Evolutionary conservation across 2,888 invertebrate species (phyloP), one percentile per base, ranked within the genome.

Genomic region (Tachina lurida): DNA sequence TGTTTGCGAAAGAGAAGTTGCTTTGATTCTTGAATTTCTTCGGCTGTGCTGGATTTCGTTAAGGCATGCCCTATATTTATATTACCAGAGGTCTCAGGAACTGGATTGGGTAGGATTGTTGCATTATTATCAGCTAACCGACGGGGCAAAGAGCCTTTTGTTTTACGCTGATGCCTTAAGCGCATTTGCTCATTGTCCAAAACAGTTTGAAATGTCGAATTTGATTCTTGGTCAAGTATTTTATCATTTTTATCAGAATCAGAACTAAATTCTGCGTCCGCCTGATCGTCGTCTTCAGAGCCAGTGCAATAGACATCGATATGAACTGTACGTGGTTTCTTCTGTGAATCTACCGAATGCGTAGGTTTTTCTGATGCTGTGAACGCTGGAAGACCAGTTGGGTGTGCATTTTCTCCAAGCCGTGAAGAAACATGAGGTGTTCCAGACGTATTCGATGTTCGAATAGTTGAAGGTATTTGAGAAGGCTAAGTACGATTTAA

Each of bases 261-360:
- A 10, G 90, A 89, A 19, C 89, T 88, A 13, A 84, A 67, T 56
- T 91, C 90, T 3, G 89, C 92, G 88, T 91, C 92, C 86, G 88
- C 92, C 87, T 89, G 90, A 54, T 90, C 89, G 87, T 91, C 92
- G 31, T 91, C 93, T 84, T 93, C 93, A 1, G 95, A 95, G 2
- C 95, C 96, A 0, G 96, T 96, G 89, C 96, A 96, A 89, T 96
- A 96, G 4, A 96, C 96, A 91, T 96, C 96, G 73, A 96, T 96
- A 90, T 96, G 96, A 43, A 96, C 95, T 0, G 96, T 96, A 78
- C 95, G 94, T 89, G 93, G 93, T 87, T 93, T 93, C 87, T 93
- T 93, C 85, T 91, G 91, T n/a, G 89, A 87, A 45, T 89, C 89
- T 3, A 75, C 89, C 4, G 77, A 68, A 70, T 70, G 84, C 10